Base-by-base conservation (phyloP, 2,797 vertebrate species). In the Chelon auratus region DNA sequence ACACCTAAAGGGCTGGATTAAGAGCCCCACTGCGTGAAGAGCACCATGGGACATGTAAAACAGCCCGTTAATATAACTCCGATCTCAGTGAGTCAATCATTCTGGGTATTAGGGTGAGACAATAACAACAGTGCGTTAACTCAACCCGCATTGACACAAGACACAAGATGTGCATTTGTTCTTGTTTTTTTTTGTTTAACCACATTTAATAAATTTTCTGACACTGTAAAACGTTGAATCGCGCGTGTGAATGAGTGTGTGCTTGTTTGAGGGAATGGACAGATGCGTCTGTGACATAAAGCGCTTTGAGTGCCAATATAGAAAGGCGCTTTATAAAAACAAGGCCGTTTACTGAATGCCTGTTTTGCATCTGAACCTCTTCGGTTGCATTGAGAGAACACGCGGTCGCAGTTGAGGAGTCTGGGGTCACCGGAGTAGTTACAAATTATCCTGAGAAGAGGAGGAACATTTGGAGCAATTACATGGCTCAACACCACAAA, bases 31-130 rank as follows among this genome's bases (percentile, higher is more conserved):
- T 82, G 86, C 64, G 83, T 82, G 81, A 86, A 72, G 75, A 78
- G 83, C 84, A 82, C 86, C 90, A 77, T 72, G 85, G 90, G 89
- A 94, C 89, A 94, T 92, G 90, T 88, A 92, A 93, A 93, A 92
- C 88, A 92, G 84, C 71, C 80, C 86, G 87, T 90, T 93, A 91
- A 93, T 91, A 89, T 78, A 89, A 89, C 82, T 85, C 78, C 72
- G 80, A 78, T 90, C 85, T 80, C 68, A 55, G 62, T 4, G 74
- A 92, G 89, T 93, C 90, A 89, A 85, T 92, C 89, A 90, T 68
- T 80, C 50, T 57, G 56, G 57, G 88, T 84, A 64, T 83, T 87
- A 84, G 60, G 76, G 47, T 71, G 77, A 81, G 58, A 74, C 70
- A 81, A 83, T 60, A 72, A 51, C 64, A 80, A 80, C 39, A 77